phyloP scores from a whole-genome alignment of 1,140 invertebrate genomes.

The Vollenhovia emeryi region DNA sequence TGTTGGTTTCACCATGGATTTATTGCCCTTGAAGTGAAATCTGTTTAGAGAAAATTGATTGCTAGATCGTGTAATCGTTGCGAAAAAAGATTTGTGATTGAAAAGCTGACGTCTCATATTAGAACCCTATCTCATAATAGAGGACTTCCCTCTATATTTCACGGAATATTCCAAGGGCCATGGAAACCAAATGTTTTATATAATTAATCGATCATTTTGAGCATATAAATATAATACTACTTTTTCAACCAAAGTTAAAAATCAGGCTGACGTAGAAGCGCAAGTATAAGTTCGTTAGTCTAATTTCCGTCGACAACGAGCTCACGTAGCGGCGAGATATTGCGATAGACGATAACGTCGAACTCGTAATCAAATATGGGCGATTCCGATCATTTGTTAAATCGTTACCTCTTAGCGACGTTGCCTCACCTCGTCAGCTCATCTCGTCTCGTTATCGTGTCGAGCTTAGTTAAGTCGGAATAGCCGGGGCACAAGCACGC shows the following conservation, averaged over 20 bases:
- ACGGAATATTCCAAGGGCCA: neutral
- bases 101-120: no score
- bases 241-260: neutral
- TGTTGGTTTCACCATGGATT: no score
- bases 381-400: slow-evolving; percentile 17
- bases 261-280: neutral
- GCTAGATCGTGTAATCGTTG: no score
- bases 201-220: neutral
- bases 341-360: neutral
- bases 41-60: no score
- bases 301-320: neutral
- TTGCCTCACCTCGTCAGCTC: slow-evolving; percentile 17
- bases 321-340: neutral
- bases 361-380: slow-evolving; percentile 13
- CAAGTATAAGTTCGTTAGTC: neutral
- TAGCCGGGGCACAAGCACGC: neutral
- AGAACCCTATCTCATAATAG: no score
- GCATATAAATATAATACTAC: neutral
- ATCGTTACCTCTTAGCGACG: slow-evolving; percentile 30
- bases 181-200: neutral
- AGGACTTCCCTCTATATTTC: no score
- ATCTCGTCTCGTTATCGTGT: slow-evolving; percentile 49
- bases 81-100: no score
- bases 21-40: no score
- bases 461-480: slow-evolving; percentile 47